Evolutionary conservation across 2,797 vertebrate genomes (phyloP).

Genomic region (Malacoctenus gilli): DNA sequence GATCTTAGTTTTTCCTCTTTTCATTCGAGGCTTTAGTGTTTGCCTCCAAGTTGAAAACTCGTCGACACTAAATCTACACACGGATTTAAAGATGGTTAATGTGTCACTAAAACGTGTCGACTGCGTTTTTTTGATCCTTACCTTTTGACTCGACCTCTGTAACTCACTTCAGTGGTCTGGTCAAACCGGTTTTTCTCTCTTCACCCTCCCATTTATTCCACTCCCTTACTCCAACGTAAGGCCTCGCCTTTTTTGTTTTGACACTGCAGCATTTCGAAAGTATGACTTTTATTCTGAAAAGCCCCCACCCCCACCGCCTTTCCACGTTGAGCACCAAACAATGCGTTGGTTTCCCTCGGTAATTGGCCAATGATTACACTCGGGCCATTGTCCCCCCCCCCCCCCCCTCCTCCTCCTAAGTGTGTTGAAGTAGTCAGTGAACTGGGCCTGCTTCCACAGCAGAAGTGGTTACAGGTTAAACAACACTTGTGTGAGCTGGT

Average conservation of each 20-base stretch:
- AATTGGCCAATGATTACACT: conserved; percentile 42
- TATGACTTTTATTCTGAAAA: neutral
- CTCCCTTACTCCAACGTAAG: neutral
- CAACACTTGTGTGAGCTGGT: conserved; percentile 38
- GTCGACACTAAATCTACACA: no score
- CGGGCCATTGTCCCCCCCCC: conserved; percentile 3
- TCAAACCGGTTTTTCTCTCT: conserved; percentile 58
- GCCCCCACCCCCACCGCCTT: no score
- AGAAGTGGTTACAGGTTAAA: conserved; percentile 47
- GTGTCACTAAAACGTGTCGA: no score
- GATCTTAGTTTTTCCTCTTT: no score
- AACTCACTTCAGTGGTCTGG: neutral
- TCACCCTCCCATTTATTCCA: conserved; percentile 26
- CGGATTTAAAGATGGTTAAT: no score
- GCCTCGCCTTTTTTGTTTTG: neutral
- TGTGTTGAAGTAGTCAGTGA: conserved; percentile 13
- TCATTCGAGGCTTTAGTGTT: no score
- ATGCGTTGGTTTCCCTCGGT: neutral
- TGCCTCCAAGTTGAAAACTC: no score
- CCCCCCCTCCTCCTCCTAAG: neutral
- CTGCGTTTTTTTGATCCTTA: no score
- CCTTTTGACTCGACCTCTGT: no score
- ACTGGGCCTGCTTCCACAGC: conserved; percentile 12
- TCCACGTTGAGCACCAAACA: neutral
- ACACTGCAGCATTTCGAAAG: no score